These are phyloP conservation scores for Cepphus grylle DNA, from an alignment of 2,113 vertebrate genomes.

Conservation along the genomic window DNA sequence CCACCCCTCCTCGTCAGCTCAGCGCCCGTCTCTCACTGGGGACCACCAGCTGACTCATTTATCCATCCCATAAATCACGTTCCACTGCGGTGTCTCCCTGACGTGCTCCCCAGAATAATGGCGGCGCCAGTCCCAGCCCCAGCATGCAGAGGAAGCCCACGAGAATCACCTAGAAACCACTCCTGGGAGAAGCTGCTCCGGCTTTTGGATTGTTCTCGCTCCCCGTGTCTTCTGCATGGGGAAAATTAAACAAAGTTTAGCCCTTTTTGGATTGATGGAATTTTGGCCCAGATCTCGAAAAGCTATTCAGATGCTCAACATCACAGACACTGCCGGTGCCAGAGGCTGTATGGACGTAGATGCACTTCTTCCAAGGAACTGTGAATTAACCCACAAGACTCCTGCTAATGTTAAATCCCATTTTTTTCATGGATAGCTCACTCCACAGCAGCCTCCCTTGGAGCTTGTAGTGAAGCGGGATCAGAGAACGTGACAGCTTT, in stretches of 20 bases:
- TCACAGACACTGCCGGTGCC: background rate
- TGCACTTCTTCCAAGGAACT: background rate
- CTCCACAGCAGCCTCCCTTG: background rate
- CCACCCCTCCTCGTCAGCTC: background rate
- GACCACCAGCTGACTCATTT: background rate
- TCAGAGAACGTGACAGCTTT: background rate
- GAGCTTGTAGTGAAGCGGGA: rapidly evolving
- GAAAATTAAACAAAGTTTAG: background rate
- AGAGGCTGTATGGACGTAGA: rapidly evolving
- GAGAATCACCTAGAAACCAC: background rate
- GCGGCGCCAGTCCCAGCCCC: background rate
- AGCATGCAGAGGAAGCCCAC: rapidly evolving
- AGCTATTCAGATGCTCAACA: background rate
- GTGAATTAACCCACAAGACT: background rate
- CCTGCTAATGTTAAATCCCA: background rate
- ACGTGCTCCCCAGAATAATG: rapidly evolving
- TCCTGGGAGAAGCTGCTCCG: rapidly evolving
- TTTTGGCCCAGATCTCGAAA: background rate
- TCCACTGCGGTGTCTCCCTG: background rate
- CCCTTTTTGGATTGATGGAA: rapidly evolving
- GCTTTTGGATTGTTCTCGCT: background rate
- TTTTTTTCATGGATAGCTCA: background rate
- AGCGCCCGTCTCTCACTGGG: background rate
- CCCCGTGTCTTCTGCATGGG: rapidly evolving
- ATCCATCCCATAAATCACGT: background rate